Evolutionary conservation across 2,888 invertebrate genomes (phyloP).

Genomic region (Fragum whitleyi): DNA sequence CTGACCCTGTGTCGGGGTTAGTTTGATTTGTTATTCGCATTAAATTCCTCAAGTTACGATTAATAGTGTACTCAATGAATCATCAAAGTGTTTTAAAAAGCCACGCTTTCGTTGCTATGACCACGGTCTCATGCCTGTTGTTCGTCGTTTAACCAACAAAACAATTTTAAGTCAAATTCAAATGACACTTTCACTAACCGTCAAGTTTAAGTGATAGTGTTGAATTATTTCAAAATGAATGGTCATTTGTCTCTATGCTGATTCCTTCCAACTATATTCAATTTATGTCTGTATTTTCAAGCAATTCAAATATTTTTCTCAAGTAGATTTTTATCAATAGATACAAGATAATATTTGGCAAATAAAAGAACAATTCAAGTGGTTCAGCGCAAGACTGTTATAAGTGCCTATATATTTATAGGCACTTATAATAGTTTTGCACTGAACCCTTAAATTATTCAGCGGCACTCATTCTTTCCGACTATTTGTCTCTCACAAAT

Average conservation of each 20-base stretch:
- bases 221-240: conserved; percentile 43
- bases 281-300: too few relatives aligned
- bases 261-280: not conserved
- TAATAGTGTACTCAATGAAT: conserved; percentile 57
- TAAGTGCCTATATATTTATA: too few relatives aligned
- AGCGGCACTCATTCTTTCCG: too few relatives aligned
- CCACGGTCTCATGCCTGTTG: conserved; percentile 44
- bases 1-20: conserved; percentile 35
- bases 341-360: too few relatives aligned
- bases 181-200: conserved; percentile 36
- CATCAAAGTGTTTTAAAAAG: conserved; percentile 45
- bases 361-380: too few relatives aligned
- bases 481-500: too few relatives aligned
- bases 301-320: too few relatives aligned
- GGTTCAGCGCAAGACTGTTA: too few relatives aligned
- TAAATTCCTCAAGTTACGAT: conserved; percentile 41
- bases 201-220: conserved; percentile 33
- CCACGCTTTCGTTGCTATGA: conserved; percentile 61
- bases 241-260: not conserved
- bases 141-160: conserved; percentile 55
- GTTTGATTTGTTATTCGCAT: conserved; percentile 43
- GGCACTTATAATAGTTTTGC: too few relatives aligned
- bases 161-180: conserved; percentile 54
- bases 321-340: too few relatives aligned
- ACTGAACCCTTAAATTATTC: too few relatives aligned